Percentiles rank a stretch among this genome's conserved stretches.
These are phyloP conservation scores for Ophion costatus DNA, from an alignment of 2,888 invertebrate species.

Conservation along the genomic window DNA sequence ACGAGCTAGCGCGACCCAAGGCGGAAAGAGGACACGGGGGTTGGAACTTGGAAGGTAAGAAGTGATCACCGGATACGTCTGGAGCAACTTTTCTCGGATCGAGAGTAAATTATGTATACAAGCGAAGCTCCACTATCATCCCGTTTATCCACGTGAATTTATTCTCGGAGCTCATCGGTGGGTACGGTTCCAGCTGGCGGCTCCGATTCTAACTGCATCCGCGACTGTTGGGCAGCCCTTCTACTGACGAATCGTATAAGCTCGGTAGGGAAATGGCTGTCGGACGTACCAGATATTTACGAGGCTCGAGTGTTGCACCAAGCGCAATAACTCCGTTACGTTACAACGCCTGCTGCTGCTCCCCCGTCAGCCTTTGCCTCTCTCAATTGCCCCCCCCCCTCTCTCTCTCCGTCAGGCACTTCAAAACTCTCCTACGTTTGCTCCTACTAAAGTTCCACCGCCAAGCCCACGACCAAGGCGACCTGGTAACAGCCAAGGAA, in stretches of 20 bases:
- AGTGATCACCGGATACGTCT: conserved; percentile 70
- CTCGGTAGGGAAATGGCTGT: conserved; percentile 48
- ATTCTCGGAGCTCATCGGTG: conserved; percentile 22
- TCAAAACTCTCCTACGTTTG: not conserved
- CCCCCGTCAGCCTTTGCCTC: not conserved
- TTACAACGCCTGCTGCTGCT: conserved; percentile 56
- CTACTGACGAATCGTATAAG: conserved; percentile 19
- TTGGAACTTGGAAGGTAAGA: conserved; percentile 66
- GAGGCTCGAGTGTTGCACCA: conserved; percentile 56
- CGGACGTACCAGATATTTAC: conserved; percentile 61
- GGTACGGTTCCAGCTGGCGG: conserved; percentile 42
- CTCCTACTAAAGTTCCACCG: conserved; percentile 13
- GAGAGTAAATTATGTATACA: conserved; percentile 77
- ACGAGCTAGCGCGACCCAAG: not conserved
- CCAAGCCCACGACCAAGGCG: conserved; percentile 4
- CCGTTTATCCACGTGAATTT: conserved; percentile 17
- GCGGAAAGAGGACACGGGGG: not conserved
- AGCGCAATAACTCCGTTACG: conserved; percentile 63
- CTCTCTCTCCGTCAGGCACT: conserved; percentile 9
- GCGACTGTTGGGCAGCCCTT: conserved; percentile 36
- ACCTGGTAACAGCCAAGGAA: conserved; percentile 5
- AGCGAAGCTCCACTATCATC: conserved; percentile 65
- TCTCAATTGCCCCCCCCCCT: not conserved
- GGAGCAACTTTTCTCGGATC: conserved; percentile 76
- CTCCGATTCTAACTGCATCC: conserved; percentile 52